Evolutionary conservation across 1,140 invertebrate genomes (phyloP).

Genomic region (Lordiphosa clarofinis): DNA sequence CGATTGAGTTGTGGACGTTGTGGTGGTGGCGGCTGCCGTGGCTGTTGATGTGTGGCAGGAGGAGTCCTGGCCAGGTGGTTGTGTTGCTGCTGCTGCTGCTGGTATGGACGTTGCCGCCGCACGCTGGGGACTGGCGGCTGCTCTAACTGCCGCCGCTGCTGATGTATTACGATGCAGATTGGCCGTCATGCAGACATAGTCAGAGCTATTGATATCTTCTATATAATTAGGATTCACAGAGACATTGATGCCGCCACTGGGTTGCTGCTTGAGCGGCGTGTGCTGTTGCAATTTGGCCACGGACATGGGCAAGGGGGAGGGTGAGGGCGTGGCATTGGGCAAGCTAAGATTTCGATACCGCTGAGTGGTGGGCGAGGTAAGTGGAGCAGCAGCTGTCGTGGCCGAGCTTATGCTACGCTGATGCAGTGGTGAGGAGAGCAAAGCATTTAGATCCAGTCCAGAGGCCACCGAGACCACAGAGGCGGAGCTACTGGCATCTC

Average conservation of each 20-base stretch:
- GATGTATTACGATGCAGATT: constrained; percentile 79
- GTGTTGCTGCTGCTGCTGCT: constrained; percentile 10
- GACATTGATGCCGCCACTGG: constrained; percentile 54
- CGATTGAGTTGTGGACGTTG: constrained; percentile 27
- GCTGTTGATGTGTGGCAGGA: neutral
- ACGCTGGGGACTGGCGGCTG: constrained; percentile 23
- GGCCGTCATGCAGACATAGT: constrained; percentile 86
- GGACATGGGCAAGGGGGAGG: constrained; percentile 37
- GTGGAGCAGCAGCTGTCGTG: constrained; percentile 20
- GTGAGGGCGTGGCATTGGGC: constrained; percentile 26
- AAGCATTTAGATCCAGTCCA: constrained; percentile 45
- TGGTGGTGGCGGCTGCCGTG: constrained; percentile 18
- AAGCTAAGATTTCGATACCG: constrained; percentile 55
- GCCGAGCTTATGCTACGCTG: constrained; percentile 59
- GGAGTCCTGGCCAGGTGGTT: constrained; percentile 22
- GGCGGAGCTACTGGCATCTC: constrained; percentile 39
- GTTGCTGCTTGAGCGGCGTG: constrained; percentile 29
- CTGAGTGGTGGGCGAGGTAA: constrained; percentile 27
- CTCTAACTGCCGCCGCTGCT: constrained; percentile 1
- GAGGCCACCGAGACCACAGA: constrained; percentile 12
- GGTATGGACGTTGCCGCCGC: neutral
- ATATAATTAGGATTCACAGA: constrained; percentile 78
- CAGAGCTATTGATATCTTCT: constrained; percentile 85
- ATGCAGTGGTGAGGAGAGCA: constrained; percentile 45
- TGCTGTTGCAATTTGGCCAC: constrained; percentile 62